Base-by-base conservation (phyloP, 1,140 invertebrate species). In the Drosophila elegans region DNA sequence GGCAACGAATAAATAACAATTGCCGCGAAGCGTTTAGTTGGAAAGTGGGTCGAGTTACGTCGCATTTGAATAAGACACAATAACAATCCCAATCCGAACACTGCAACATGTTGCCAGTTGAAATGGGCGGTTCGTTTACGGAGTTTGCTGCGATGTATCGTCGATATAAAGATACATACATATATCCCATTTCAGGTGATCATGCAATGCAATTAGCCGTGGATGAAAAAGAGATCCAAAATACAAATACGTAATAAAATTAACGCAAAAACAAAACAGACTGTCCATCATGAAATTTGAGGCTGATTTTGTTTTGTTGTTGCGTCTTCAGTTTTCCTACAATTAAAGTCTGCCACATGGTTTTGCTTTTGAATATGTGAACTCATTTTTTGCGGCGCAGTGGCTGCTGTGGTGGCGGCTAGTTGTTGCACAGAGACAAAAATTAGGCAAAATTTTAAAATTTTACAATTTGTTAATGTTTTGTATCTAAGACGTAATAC, bases 31-130 rank as follows among this genome's bases (percentile, higher is more conserved):
- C 52, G 59, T 49, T 39, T 63, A 53, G 44, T 38, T 73, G 49
- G 52, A 90, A 89, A 89, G 85, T 89, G 78, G 84, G 84, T 90
- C 84, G 86, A 60, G 75, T 90, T 89, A 89, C 84, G 78, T 90
- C 60, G 84, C 72, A 84, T 89, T 88, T 80, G 75, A 88, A 88
- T 86, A 61, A 73, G 60, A 66, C 57, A 76, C 68, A 38, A 52
- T 29, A 56, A 36, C 11, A 52, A 68, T 27, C 59, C 42, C 66
- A 39, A 64, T 16, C 13, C 29, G 7, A 34, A 38, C 45, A 10
- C 27, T 41, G 72, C 72, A 75, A 74, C 73, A 75, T 74, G 71
- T 66, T 75, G 73, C 73, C 46, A 25, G 25, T 29, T 48, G 32
- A 21, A 21, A 41, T 66, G 64, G 61, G 64, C 64, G 59, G 36